Percentiles rank a stretch among this genome's conserved stretches.
These are phyloP conservation scores for Delphinus delphis DNA, from an alignment of 2,113 vertebrate species.

Conservation along the genomic window DNA sequence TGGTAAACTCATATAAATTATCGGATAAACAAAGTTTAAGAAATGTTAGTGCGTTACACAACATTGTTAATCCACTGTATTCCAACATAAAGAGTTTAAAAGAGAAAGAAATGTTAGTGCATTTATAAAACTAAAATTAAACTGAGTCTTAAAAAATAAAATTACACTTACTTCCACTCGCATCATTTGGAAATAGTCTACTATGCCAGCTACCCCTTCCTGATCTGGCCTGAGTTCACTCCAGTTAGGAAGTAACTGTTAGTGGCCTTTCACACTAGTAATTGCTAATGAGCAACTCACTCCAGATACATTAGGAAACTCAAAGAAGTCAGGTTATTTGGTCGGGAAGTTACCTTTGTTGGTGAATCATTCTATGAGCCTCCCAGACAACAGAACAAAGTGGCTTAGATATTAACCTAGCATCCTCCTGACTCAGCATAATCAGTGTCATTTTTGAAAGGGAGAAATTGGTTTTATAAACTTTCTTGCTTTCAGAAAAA, in stretches of 20 bases:
- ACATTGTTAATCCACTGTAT: too few species aligned
- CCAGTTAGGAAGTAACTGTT: neutral
- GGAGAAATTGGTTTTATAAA: constrained; percentile 31
- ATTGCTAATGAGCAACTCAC: neutral
- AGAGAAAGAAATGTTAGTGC: neutral
- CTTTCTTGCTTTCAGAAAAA: constrained; percentile 24
- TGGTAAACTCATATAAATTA: neutral
- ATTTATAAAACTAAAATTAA: constrained; percentile 11
- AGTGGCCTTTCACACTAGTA: neutral
- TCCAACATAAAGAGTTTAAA: too few species aligned
- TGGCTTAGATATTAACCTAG: neutral
- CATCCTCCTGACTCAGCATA: neutral
- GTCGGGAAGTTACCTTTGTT: neutral
- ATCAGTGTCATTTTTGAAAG: constrained; percentile 26
- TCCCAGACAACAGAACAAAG: neutral
- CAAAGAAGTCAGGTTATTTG: constrained; percentile 23
- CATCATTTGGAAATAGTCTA: neutral
- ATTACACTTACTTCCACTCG: neutral
- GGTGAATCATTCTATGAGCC: neutral
- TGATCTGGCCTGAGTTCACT: neutral
- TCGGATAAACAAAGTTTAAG: neutral
- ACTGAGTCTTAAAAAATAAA: neutral
- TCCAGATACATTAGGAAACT: neutral
- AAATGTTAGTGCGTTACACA: neutral
- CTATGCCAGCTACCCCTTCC: neutral